phyloP scores from a whole-genome alignment of 2,797 vertebrate genomes.

The Artibeus lituratus region DNA sequence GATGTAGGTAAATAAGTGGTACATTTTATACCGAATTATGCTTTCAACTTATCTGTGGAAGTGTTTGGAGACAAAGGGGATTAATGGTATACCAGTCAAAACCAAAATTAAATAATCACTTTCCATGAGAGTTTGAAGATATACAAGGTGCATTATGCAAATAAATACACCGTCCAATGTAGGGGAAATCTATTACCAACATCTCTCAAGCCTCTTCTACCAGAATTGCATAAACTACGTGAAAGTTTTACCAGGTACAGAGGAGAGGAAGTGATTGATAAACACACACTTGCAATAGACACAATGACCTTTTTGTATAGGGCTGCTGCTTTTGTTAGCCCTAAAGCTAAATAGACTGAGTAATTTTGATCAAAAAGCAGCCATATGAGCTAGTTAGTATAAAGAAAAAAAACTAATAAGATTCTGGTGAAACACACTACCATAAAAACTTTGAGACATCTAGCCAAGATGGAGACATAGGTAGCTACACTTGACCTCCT shows the following conservation, averaged over 20 bases:
- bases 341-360: background rate
- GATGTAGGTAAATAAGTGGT: background rate
- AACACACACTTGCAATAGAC: background rate
- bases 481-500: too few relatives aligned
- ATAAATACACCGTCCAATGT: background rate
- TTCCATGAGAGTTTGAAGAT: constrained; percentile 12
- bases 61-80: background rate
- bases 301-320: background rate
- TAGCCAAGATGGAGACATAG: too few relatives aligned
- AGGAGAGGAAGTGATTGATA: background rate
- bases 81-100: background rate
- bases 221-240: background rate
- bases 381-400: background rate
- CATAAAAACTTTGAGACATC: background rate
- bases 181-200: background rate
- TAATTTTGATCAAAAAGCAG: background rate
- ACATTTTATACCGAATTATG: background rate
- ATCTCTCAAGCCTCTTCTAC: background rate
- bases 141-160: background rate
- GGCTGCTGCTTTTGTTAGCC: background rate
- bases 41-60: background rate
- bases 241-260: background rate
- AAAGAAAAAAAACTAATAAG: background rate
- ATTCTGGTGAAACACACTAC: background rate
- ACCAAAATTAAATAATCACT: background rate